Evolutionary conservation across 2,888 invertebrate species (phyloP), one percentile per base, ranked within the genome.

Genomic region (Acleris literana): DNA sequence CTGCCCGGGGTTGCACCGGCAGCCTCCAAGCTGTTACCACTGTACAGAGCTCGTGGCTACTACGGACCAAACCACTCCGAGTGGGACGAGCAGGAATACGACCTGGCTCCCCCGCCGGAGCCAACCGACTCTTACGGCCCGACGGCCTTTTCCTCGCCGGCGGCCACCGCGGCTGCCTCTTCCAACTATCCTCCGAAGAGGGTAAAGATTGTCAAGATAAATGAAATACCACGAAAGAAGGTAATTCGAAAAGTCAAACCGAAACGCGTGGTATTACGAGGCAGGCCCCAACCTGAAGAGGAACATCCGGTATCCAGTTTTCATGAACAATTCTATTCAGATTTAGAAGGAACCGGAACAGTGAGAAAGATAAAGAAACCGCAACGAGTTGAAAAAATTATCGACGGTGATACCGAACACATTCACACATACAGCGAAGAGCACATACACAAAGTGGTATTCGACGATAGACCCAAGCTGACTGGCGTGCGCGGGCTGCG

Each of bases 381-480:
- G 58, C 92, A 87, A 76, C 84, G 93, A 72, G 85, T 93, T 54
- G 93, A 93, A 80, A 93, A 93, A 83, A 92, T 92, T 71, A 84
- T 93, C 70, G 93, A 93, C 68, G 93, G 93, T 67, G 88, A 93
- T 75, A 92, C 90, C 70, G 93, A 93, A 79, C 93, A 93, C 69
- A 91, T 93, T 70, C 93, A 93, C 72, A 92, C 92, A 0, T 93
- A 92, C 69, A 93, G 88, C 69, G 93, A 93, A 73, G 93, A 93
- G 72, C 93, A 93, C 59, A 87, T 93, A 63, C 93, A 93, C 70
- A 93, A 93, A 73, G 75, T 92, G 64, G 78, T 91, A 3, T 92
- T 81, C 69, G 85, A 87, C 69, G 85, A 88, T 20, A 82, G 77
- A 29, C 72, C 83, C 1, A 86, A 86, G 64, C 64, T 80, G 3